phyloP scores from a whole-genome alignment of 2,113 vertebrate species.

The Excalfactoria chinensis region DNA sequence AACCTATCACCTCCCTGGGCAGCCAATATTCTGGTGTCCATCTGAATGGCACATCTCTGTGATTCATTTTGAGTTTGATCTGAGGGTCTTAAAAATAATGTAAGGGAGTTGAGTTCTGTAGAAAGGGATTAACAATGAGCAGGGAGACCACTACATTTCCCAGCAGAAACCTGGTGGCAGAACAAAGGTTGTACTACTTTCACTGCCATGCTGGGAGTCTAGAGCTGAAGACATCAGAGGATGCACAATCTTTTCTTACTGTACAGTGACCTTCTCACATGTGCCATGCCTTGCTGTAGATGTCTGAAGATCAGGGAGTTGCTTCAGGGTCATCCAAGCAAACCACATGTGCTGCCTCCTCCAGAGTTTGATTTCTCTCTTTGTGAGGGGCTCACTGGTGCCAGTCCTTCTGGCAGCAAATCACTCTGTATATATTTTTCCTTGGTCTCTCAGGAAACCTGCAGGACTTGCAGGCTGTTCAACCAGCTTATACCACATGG shows the following conservation, averaged over 20 bases:
- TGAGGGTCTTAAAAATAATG: neutral
- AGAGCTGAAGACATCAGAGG: neutral
- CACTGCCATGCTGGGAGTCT: fast-evolving
- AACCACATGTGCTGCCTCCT: neutral
- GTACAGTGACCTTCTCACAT: neutral
- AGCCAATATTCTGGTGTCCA: neutral
- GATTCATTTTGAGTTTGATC: neutral
- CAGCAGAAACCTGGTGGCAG: neutral
- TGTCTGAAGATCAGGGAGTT: neutral
- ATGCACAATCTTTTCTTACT: neutral
- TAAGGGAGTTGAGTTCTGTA: neutral
- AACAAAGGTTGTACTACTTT: neutral
- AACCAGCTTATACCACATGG: neutral
- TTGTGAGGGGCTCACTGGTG: neutral
- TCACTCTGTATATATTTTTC: neutral
- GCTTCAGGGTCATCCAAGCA: neutral
- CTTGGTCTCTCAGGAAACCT: neutral
- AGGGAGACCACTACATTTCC: neutral
- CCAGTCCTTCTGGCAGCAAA: neutral
- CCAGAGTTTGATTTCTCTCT: neutral
- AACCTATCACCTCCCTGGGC: too few relatives aligned
- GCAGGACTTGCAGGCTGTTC: neutral
- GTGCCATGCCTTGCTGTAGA: neutral
- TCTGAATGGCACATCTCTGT: neutral
- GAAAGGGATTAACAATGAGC: neutral